Conservation (phyloP, 2,888 invertebrate genomes). For the Lithophane ornitopus region DNA sequence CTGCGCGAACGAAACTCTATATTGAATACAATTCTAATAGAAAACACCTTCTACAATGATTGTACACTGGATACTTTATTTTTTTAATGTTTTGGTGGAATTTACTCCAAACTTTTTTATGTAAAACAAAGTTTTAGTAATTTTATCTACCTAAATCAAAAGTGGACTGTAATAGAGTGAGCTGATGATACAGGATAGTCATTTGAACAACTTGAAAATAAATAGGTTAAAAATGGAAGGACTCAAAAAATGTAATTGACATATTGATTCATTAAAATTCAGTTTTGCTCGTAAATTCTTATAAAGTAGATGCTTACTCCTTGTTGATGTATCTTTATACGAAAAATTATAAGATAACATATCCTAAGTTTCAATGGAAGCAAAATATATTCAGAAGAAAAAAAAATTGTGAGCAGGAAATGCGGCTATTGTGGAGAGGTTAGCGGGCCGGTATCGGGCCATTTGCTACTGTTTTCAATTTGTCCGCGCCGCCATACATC, state of each 20-base stretch:
- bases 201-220: rapidly evolving
- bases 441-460: slow-evolving; percentile 80
- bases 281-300: background rate
- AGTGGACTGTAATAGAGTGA: background rate
- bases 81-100: slow-evolving; percentile 6
- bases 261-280: background rate
- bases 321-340: background rate
- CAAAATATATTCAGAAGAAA: background rate
- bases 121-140: background rate
- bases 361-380: background rate
- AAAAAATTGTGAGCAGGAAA: slow-evolving; percentile 40
- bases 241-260: background rate
- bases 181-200: background rate
- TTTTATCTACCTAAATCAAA: background rate
- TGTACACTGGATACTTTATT: slow-evolving; percentile 51
- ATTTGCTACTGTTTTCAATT: slow-evolving; percentile 88
- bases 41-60: slow-evolving; percentile 72
- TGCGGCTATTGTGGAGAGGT: slow-evolving; percentile 74
- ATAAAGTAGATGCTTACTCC: background rate
- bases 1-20: slow-evolving; percentile 85
- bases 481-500: slow-evolving; percentile 86
- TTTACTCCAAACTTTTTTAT: background rate
- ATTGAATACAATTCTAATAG: slow-evolving; percentile 85
- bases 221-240: background rate
- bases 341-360: background rate